These are phyloP conservation scores for Eutolmus rufibarbis DNA, from an alignment of 2,888 invertebrate species.

Conservation along the genomic window DNA sequence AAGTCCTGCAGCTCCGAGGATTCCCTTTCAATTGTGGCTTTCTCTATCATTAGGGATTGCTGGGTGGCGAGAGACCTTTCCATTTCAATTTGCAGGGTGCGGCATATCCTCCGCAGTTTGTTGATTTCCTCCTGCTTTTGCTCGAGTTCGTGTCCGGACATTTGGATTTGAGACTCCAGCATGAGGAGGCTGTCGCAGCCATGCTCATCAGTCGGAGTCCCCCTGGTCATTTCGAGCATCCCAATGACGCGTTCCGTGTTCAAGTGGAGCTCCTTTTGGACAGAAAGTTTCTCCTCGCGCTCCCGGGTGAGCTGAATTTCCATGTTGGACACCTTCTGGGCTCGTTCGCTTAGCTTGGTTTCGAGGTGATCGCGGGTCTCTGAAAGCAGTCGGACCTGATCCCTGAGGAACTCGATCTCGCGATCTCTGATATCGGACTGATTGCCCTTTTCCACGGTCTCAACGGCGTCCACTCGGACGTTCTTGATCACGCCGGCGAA, in stretches of 20 bases:
- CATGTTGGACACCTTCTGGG: conserved; percentile 64
- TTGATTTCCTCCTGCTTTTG: conserved; percentile 80
- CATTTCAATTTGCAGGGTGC: conserved; percentile 74
- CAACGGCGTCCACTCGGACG: conserved; percentile 59
- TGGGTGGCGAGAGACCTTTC: conserved; percentile 74
- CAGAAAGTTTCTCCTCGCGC: conserved; percentile 75
- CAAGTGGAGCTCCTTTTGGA: conserved; percentile 75
- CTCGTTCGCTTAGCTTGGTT: conserved; percentile 61
- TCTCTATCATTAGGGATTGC: conserved; percentile 74
- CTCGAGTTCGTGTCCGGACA: conserved; percentile 76
- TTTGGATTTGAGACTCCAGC: conserved; percentile 76
- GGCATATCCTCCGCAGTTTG: conserved; percentile 73
- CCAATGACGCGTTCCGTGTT: conserved; percentile 77
- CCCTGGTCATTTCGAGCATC: conserved; percentile 64
- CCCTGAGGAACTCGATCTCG: conserved; percentile 70
- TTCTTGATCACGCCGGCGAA: conserved; percentile 68
- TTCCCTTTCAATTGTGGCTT: conserved; percentile 80
- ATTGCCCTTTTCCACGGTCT: conserved; percentile 67
- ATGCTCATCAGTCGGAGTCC: conserved; percentile 65
- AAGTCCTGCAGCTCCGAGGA: conserved; percentile 87
- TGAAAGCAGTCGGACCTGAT: conserved; percentile 67
- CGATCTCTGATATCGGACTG: conserved; percentile 73
- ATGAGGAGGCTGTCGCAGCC: conserved; percentile 77
- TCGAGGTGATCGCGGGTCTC: conserved; percentile 71
- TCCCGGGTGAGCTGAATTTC: conserved; percentile 73